Percentiles rank a stretch among this genome's conserved stretches.
Evolutionary conservation across 2,113 vertebrate species (phyloP).

Genomic region (Nannospalax galili): DNA sequence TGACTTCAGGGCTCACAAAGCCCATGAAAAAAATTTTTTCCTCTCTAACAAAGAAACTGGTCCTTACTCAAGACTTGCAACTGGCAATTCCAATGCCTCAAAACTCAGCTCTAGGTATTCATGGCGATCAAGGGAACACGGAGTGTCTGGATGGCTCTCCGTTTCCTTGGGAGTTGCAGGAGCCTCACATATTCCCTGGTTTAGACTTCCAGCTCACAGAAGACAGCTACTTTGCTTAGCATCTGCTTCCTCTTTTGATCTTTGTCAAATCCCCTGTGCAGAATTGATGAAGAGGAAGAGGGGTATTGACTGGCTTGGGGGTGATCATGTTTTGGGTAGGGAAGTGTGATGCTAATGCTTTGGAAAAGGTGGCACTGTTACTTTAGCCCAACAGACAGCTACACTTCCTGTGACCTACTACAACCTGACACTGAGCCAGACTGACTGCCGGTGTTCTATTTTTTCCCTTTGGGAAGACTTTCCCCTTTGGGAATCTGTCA

Average conservation of each 20-base stretch:
- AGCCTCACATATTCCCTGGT: rapidly evolving
- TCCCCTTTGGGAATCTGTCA: neutral
- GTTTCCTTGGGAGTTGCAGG: neutral
- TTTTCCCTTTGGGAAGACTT: neutral
- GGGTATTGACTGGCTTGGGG: rapidly evolving
- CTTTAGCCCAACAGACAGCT: neutral
- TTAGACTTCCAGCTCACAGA: neutral
- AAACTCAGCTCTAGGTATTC: neutral
- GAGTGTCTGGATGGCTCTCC: neutral
- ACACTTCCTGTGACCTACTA: rapidly evolving
- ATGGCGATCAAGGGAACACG: neutral
- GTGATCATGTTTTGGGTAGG: neutral
- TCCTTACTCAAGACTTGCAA: neutral
- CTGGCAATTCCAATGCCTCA: neutral
- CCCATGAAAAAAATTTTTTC: neutral
- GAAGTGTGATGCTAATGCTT: neutral
- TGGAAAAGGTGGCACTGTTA: neutral
- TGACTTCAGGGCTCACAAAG: neutral
- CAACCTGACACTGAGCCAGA: neutral
- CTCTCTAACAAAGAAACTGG: neutral
- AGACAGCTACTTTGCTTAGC: neutral
- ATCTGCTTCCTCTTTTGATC: rapidly evolving
- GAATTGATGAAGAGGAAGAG: neutral
- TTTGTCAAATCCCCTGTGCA: neutral
- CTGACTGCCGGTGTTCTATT: rapidly evolving